Evolutionary conservation across 2,888 invertebrate genomes (phyloP).

Genomic region (Zonitis immaculata): DNA sequence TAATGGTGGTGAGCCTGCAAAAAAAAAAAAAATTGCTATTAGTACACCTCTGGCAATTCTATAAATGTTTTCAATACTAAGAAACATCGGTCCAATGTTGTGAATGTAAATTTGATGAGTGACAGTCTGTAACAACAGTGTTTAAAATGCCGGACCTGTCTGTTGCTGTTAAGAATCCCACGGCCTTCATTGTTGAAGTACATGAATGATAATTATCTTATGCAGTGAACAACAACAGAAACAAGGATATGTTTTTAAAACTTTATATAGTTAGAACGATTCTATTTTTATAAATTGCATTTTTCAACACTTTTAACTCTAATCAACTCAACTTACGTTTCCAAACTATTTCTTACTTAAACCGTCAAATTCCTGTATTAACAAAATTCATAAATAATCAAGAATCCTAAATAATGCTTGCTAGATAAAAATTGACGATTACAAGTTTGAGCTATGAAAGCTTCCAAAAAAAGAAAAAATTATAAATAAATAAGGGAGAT

Average conservation of each 20-base stretch:
- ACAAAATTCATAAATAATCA: too few relatives aligned
- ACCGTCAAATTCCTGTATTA: too few relatives aligned
- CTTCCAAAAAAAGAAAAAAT: too few relatives aligned
- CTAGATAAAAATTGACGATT: too few relatives aligned
- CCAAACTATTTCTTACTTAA: background rate
- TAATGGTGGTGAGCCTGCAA: constrained; percentile 82
- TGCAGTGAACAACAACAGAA: background rate
- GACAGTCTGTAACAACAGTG: constrained; percentile 11
- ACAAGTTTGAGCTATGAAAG: too few relatives aligned
- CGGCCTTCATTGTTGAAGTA: constrained; percentile 26
- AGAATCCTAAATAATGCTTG: too few relatives aligned
- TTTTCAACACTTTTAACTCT: constrained; percentile 10
- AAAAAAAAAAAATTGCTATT: constrained; percentile 1
- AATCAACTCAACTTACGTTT: constrained; percentile 14
- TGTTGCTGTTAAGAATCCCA: constrained; percentile 24
- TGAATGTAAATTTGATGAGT: constrained; percentile 19
- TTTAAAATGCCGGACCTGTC: constrained; percentile 24
- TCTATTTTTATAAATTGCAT: constrained; percentile 6
- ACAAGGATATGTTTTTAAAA: background rate
- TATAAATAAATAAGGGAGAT: too few relatives aligned
- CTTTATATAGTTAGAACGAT: constrained; percentile 5
- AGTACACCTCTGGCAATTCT: constrained; percentile 10
- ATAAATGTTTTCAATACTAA: constrained; percentile 10
- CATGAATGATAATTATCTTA: constrained; percentile 28
- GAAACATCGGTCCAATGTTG: constrained; percentile 11